A percentile compares a stretch with the other conserved stretches of the same genome.
phyloP scores from a whole-genome alignment of 2,888 invertebrate species.

The Odiellus spinosus region DNA sequence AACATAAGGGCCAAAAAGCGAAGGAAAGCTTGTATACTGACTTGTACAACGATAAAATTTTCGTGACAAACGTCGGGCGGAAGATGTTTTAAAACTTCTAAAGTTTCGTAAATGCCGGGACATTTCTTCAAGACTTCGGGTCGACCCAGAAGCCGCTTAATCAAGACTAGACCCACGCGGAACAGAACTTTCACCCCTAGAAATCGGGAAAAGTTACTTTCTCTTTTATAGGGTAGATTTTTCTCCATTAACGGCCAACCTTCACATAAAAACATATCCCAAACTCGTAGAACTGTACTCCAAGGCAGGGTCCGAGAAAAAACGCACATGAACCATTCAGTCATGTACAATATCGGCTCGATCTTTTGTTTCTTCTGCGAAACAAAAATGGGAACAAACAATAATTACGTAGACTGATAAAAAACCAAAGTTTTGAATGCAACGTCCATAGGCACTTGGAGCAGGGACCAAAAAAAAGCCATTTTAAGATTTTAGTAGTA shows the following conservation, averaged over 20 bases:
- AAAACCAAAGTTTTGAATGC: no score
- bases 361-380: slow-evolving; percentile 80
- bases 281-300: slow-evolving; percentile 81
- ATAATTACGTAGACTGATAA: no score
- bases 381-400: no score
- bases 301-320: slow-evolving; percentile 88
- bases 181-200: slow-evolving; percentile 59
- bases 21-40: no score
- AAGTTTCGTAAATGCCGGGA: slow-evolving; percentile 75
- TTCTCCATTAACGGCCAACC: no score
- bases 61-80: slow-evolving; percentile 60
- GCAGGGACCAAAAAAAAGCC: no score
- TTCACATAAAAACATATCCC: slow-evolving; percentile 98
- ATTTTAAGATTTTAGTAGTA: no score
- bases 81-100: slow-evolving; percentile 71
- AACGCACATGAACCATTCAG: slow-evolving; percentile 97
- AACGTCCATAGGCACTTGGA: no score
- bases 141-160: slow-evolving; percentile 59
- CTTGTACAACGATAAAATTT: slow-evolving; percentile 69
- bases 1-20: no score
- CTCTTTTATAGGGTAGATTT: no score
- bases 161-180: slow-evolving; percentile 74
- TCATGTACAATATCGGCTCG: slow-evolving; percentile 90
- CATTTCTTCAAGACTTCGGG: slow-evolving; percentile 62
- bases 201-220: no score